Evolutionary conservation across 1,140 invertebrate genomes (phyloP), one percentile per base, ranked within the genome.

Genomic region (Mizuhopecten yessoensis): DNA sequence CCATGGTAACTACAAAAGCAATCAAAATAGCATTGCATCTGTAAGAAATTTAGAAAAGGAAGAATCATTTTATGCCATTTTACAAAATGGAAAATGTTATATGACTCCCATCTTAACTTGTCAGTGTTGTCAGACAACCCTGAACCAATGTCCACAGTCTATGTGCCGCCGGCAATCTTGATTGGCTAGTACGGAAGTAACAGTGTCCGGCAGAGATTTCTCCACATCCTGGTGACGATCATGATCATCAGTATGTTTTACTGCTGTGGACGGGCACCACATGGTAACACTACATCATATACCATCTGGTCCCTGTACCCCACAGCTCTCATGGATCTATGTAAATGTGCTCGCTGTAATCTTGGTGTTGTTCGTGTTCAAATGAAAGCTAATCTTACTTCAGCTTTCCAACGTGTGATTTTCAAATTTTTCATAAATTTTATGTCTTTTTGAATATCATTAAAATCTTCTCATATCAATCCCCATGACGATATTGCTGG

Each of bases 381-480:
- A 75, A 75, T 1, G 57, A n/a, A 75, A 75, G 57, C 57, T 75
- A 5, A 0, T 29, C n/a, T 9, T 29, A 75, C n/a, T 75, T 29
- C n/a, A 75, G 57, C 57, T 75, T 75, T 75, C 17, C n/a, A 17
- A 17, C 2, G 57, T 75, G 57, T 75, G 57, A 75, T 75, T 75
- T 49, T 49, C 45, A 49, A 49, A 49, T 10, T 49, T 75, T 75
- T 75, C 57, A 75, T 75, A 5, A 11, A 75, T 75, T 75, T 75
- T 75, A 75, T 75, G 57, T 75, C 57, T 75, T 75, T 75, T 75
- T 75, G 57, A 75, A 75, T 75, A 29, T 75, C 57, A 75, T 75
- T 29, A n/a, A 75, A 75, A 29, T 75, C n/a, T 75, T 75, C 57
- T 75, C 57, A 75, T 75, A n/a, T 13, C 1, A 75, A 75, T 49